Conservation (phyloP, 2,113 vertebrate species). For the Enhydra lutris region DNA sequence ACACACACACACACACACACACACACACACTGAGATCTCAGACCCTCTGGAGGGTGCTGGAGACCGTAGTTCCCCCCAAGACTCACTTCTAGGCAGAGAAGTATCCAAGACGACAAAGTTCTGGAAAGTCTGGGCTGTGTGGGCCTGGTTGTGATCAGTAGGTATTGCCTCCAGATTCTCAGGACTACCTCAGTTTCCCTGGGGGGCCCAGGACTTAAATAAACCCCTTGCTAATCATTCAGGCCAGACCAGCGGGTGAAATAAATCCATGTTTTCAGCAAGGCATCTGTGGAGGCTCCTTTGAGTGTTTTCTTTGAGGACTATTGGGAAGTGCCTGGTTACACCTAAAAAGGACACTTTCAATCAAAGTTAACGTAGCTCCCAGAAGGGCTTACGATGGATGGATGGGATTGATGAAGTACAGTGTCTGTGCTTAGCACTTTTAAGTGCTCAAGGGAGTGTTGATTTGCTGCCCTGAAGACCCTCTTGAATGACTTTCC, state of each 20-base stretch:
- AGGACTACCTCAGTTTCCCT: not conserved
- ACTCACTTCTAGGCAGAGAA: not conserved
- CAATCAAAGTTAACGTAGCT: not conserved
- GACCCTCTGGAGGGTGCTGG: not conserved
- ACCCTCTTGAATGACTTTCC: not conserved
- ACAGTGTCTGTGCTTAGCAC: not conserved
- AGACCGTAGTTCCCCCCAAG: not conserved
- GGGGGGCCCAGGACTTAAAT: not conserved
- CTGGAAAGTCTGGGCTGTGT: not conserved
- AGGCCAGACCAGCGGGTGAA: not conserved
- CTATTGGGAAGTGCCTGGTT: not conserved
- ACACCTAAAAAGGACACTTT: not conserved
- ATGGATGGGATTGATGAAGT: not conserved
- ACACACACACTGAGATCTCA: not conserved
- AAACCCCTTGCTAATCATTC: not conserved
- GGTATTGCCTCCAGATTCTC: not conserved
- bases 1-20: not conserved
- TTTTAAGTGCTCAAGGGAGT: not conserved
- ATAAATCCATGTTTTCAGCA: not conserved
- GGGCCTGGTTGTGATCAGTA: not conserved
- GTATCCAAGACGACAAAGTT: not conserved
- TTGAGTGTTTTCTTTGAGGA: not conserved
- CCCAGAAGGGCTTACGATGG: not conserved
- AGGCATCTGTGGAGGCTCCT: not conserved
- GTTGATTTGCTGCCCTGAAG: not conserved